Base-by-base conservation (phyloP, 2,888 invertebrate species). In the Oxytorus armatus region DNA sequence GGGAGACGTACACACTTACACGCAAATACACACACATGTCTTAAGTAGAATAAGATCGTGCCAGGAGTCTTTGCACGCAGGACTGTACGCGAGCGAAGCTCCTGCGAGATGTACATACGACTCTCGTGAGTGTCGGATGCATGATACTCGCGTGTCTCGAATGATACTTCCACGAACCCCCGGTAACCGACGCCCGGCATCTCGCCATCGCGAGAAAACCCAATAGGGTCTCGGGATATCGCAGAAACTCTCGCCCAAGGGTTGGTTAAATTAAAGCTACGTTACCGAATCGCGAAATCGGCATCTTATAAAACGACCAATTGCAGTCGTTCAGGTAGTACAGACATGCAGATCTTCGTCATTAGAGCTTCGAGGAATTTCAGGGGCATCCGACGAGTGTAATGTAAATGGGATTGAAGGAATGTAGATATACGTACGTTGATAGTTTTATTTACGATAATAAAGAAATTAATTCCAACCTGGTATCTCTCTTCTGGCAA, bases 311-410 rank as follows among this genome's bases (percentile, higher is more conserved):
- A 78, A 73, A 73, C 39, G 42, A n/a, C 23, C 70, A 39, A 73
- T 61, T 68, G 59, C 59, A 47, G 36, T 59, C 72, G 53, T 33
- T 16, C 33, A 42, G 44, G 33, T 25, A 18, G 14, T 21, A 1
- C 63, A 57, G 16, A 53, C 49, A 77, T 69, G 49, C 73, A 49
- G 55, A 42, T 83, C 83, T 83, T 77, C 83, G 83, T 89, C 87
- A 88, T 88, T 87, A 88, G 85, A 76, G 84, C 76, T 75, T 81
- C 70, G 73, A 51, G 69, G 79, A 77, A 81, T 65, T 70, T 78
- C 77, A 84, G 82, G 84, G 39, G 18, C 84, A 86, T 86, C 85
- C 85, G 82, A 84, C 82, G 79, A 85, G 83, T 29, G 33, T 29
- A 49, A 59, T 59, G 36, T 59, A 42, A 42, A 61, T 69, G 23